Percentiles rank a stretch among this genome's conserved stretches.
phyloP scores from a whole-genome alignment of 2,888 invertebrate genomes.

The Cerastis leucographa region DNA sequence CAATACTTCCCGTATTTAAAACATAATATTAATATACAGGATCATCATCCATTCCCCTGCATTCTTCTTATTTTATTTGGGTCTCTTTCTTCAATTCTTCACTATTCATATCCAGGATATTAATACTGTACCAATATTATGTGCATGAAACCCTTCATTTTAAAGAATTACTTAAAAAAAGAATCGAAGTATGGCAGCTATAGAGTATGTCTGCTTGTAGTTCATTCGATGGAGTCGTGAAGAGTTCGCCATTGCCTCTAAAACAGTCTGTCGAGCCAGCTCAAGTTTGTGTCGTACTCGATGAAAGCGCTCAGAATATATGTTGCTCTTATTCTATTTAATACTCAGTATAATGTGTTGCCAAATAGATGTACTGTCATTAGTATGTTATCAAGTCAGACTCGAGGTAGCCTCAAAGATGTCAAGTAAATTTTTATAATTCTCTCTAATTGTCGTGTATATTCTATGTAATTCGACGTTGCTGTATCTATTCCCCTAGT shows the following conservation, averaged over 20 bases:
- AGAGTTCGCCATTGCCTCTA: conserved; percentile 34
- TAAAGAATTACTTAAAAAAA: not conserved
- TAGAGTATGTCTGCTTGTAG: no score
- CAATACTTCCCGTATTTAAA: not conserved
- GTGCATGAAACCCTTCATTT: not conserved
- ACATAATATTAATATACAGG: not conserved
- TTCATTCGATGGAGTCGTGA: not conserved
- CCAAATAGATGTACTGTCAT: conserved; percentile 74
- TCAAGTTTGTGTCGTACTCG: conserved; percentile 67
- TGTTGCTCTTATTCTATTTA: conserved; percentile 63
- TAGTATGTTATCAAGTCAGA: conserved; percentile 62
- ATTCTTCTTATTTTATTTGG: no score
- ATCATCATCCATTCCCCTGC: not conserved
- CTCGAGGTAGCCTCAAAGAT: conserved; percentile 44
- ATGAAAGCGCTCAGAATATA: conserved; percentile 63
- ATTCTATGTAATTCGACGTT: conserved; percentile 5
- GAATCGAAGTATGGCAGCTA: not conserved
- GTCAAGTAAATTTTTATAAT: conserved; percentile 17
- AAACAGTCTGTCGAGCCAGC: conserved; percentile 37
- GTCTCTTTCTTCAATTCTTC: no score
- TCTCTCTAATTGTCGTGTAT: conserved; percentile 22
- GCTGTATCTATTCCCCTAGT: conserved; percentile 24
- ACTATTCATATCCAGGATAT: no score
- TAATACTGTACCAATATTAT: not conserved
- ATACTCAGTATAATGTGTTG: conserved; percentile 74